A percentile compares a stretch with the other conserved stretches of the same genome.
These are phyloP conservation scores for Achatina immaculata DNA, from an alignment of 1,140 invertebrate species.

Conservation along the genomic window DNA sequence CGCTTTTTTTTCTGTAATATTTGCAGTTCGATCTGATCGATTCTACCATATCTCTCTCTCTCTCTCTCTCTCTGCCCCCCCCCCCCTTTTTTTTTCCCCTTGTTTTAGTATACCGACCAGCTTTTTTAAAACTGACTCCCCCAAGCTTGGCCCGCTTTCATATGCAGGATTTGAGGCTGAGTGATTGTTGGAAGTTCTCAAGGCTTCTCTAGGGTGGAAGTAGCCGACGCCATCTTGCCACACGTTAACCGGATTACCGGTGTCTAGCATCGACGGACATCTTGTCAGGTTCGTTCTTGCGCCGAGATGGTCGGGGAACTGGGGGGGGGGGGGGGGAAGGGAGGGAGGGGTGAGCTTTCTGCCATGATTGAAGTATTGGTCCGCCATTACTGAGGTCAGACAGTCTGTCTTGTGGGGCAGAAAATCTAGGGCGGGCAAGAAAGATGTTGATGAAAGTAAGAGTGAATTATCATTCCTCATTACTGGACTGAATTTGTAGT, in stretches of 20 bases:
- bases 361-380: too few relatives aligned
- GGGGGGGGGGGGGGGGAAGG: neutral
- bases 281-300: constrained; percentile 3
- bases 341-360: neutral
- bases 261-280: constrained; percentile 1
- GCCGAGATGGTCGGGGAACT: neutral
- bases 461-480: too few relatives aligned
- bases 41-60: constrained; percentile 15
- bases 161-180: neutral
- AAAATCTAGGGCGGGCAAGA: too few relatives aligned
- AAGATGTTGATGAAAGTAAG: too few relatives aligned
- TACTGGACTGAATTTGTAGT: too few relatives aligned
- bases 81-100: constrained; percentile 16
- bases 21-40: too few relatives aligned
- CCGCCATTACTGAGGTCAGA: too few relatives aligned
- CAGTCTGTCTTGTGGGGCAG: too few relatives aligned
- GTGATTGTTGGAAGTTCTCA: neutral
- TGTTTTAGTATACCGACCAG: too few relatives aligned
- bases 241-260: neutral
- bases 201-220: neutral
- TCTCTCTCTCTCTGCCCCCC: constrained; percentile 20
- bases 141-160: neutral
- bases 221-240: neutral
- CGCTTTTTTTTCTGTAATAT: neutral
- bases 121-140: neutral